Evolutionary conservation across 2,888 invertebrate genomes (phyloP), one percentile per base, ranked within the genome.

Genomic region (Melanchra persicariae): DNA sequence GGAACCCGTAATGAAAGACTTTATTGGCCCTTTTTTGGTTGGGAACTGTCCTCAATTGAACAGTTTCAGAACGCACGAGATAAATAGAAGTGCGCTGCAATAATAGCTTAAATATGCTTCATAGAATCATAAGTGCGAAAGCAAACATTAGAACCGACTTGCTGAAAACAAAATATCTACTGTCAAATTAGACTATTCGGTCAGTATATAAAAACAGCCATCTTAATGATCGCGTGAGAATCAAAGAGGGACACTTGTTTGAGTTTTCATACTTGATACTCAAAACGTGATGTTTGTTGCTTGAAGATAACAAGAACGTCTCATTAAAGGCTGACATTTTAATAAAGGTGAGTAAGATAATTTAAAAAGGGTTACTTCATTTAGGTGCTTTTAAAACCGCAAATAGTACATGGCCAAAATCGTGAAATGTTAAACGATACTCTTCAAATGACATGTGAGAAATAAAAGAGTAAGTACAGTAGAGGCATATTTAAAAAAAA

Each of bases 211-310:
- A 70, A 70, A 66, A 69, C 59, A 60, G 37, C 17, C 69, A 65
- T 47, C 45, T 61, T 51, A 7, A 62, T 45, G 54, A 76, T 81
- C 51, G 77, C 82, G 78, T 77, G 77, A 47, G 62, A 79, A 67
- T 52, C 43, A 49, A 70, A 63, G 26, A 43, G 34, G 51, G 24
- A 49, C 74, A 75, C 40, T 62, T 69, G 61, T 75, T 77, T 61
- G 37, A 12, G 57, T 61, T 30, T 70, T 51, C 19, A 22, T 22
- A 69, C 15, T 43, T 60, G 30, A 69, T 49, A 43, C 43, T 55
- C 9, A 43, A 55, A 77, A 70, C 54, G 19, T 51, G 9, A 34
- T 26, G 19, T 49, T 77, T 52, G 45, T 47, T 59, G 0, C 12
- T 2, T 52, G 40, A 17, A 54, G 77, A 76, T 76, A 72, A 57